A percentile compares a stretch with the other conserved stretches of the same genome.
Evolutionary conservation across 2,113 vertebrate species (phyloP).

Genomic region (Apteryx mantelli): DNA sequence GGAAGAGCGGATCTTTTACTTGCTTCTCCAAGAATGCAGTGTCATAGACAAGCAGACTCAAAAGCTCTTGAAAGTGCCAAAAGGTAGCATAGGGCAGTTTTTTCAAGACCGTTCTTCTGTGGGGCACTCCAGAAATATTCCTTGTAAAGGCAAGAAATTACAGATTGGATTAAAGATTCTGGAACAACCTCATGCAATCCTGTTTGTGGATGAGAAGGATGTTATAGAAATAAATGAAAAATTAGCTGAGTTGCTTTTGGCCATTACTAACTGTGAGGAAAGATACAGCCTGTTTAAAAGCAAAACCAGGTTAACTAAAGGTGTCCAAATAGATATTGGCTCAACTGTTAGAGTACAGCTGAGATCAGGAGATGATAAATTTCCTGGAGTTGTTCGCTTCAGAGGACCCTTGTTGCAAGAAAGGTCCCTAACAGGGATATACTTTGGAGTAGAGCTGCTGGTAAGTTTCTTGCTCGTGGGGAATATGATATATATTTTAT

Average conservation of each 20-base stretch:
- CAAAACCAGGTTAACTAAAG: conserved; percentile 85
- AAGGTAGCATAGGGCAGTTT: conserved; percentile 93
- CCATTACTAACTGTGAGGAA: conserved; percentile 97
- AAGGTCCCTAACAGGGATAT: conserved; percentile 90
- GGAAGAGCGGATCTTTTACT: conserved; percentile 94
- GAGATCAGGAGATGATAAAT: conserved; percentile 89
- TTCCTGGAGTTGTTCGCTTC: conserved; percentile 95
- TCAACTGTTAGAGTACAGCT: conserved; percentile 93
- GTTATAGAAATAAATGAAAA: conserved; percentile 92
- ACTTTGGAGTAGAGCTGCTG: conserved; percentile 97
- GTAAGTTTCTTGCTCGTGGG: conserved; percentile 80
- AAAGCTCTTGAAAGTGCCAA: conserved; percentile 90
- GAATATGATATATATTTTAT: background rate
- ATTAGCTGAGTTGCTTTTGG: conserved; percentile 92
- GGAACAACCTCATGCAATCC: conserved; percentile 90
- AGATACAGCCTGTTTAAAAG: conserved; percentile 90
- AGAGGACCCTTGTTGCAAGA: conserved; percentile 92
- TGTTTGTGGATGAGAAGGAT: conserved; percentile 93
- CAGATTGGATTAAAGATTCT: conserved; percentile 90
- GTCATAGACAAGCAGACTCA: conserved; percentile 91
- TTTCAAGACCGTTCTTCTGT: conserved; percentile 91
- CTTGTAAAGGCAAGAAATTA: conserved; percentile 92
- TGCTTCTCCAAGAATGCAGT: conserved; percentile 92
- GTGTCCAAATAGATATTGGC: conserved; percentile 90
- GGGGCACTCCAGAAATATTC: conserved; percentile 85